Evolutionary conservation across 2,797 vertebrate species (phyloP), one percentile per base, ranked within the genome.

Genomic region (Poeciliopsis infans): DNA sequence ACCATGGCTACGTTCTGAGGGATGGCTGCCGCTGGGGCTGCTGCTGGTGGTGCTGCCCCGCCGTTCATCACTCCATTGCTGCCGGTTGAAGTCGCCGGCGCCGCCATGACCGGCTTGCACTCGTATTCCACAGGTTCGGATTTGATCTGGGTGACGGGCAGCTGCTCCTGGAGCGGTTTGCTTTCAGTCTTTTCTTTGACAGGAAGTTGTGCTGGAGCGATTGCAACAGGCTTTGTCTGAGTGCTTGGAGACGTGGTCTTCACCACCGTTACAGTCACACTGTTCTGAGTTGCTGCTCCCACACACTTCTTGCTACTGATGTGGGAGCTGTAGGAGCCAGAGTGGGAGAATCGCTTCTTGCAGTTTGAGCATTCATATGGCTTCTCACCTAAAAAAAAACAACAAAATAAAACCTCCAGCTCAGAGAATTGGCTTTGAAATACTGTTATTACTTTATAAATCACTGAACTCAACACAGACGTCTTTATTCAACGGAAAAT

Each of bases 331-430:
- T 99, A 99, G 91, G 98, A 99, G 90, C 98, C 98, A 76, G 98
- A 99, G 96, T 99, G 98, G 86, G 98, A 99, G 96, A 99, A 99
- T 79, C 98, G 97, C 94, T 99, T 99, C 96, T 98, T 99, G 95
- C 98, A 99, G 95, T 98, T 98, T 79, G 97, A 96, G 93, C 98
- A 99, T 90, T 99, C 98, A 73, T 99, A 99, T 79, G 98, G 98
- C 96, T 99, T 99, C 95, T 99, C 98, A 95, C 98, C 98, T 97
- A 73, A 39, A 73, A 31, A 31, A 31, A 28, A 0, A 75, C 16
- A 59, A 73, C 0, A 13, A 0, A 71, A 33, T 12, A 72, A 0
- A 23, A 36, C 23, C 23, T 53, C 8, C 23, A 53, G 51, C 23
- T 53, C 23, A 53, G 23, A 53, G 51, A 53, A 53, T 25, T 53